These are phyloP conservation scores for Darevskia nairensis DNA, from an alignment of 2,797 vertebrate species.

Conservation along the genomic window DNA sequence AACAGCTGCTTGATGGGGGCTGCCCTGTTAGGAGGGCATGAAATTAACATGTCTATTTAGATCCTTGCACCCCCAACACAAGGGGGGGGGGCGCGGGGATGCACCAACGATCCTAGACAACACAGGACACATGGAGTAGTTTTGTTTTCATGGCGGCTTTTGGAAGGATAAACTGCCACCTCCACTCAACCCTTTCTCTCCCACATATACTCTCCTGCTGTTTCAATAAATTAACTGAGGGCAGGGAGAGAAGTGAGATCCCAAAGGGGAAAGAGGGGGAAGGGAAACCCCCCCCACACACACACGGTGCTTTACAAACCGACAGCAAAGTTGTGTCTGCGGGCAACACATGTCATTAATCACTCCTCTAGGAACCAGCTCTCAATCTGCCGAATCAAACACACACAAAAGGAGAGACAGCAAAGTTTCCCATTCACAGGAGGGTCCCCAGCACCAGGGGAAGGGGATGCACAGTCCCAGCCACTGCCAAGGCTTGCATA, in stretches of 20 bases:
- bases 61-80: slow-evolving; percentile 57
- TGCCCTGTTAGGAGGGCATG: slow-evolving; percentile 45
- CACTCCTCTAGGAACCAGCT: not conserved
- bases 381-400: not conserved
- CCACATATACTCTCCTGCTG: slow-evolving; percentile 13
- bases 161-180: not conserved
- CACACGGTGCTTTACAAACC: not conserved
- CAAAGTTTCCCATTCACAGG: rapidly evolving
- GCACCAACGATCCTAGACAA: slow-evolving; percentile 39
- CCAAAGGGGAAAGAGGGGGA: not conserved
- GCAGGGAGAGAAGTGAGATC: not conserved
- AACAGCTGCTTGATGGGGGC: slow-evolving; percentile 62
- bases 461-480: not conserved
- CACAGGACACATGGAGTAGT: slow-evolving; percentile 54
- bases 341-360: slow-evolving; percentile 5
- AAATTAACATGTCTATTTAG: slow-evolving; percentile 71
- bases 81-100: not conserved
- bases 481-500: not conserved
- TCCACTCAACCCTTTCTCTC: not conserved
- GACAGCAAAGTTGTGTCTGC: not conserved
- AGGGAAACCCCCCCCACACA: not conserved
- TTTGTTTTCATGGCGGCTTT: slow-evolving; percentile 39
- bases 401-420: not conserved
- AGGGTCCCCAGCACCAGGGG: not conserved
- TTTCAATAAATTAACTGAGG: slow-evolving; percentile 7